phyloP scores from a whole-genome alignment of 1,140 invertebrate genomes.

The Cepaea nemoralis region DNA sequence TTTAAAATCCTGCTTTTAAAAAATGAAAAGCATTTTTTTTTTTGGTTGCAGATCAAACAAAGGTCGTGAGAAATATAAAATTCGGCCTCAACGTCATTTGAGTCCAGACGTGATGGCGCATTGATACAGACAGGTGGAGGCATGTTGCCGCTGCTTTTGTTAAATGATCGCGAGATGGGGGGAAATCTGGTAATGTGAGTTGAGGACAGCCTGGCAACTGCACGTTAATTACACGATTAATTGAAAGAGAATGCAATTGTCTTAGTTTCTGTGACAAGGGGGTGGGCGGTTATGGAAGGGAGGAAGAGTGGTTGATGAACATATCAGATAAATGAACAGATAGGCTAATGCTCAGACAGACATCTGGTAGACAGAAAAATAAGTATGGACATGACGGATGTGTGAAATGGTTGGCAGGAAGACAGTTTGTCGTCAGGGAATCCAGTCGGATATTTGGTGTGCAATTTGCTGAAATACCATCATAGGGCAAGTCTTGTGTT shows the following conservation, averaged over 20 bases:
- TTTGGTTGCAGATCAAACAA: neutral
- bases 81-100: neutral
- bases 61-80: constrained; percentile 1
- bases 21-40: neutral
- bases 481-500: too few relatives aligned
- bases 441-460: too few relatives aligned
- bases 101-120: neutral
- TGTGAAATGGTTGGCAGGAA: too few relatives aligned
- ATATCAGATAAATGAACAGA: neutral
- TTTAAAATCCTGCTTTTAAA: too few relatives aligned
- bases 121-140: neutral
- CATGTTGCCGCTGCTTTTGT: neutral
- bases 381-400: too few relatives aligned
- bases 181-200: neutral
- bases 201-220: neutral
- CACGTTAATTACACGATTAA: too few relatives aligned
- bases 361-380: neutral
- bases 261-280: too few relatives aligned
- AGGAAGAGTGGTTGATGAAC: neutral
- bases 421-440: too few relatives aligned
- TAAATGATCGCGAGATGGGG: neutral
- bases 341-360: neutral
- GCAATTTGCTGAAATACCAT: too few relatives aligned
- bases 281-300: neutral
- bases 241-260: too few relatives aligned